phyloP scores from a whole-genome alignment of 1,140 invertebrate genomes.

The Trinorchestia longiramus region DNA sequence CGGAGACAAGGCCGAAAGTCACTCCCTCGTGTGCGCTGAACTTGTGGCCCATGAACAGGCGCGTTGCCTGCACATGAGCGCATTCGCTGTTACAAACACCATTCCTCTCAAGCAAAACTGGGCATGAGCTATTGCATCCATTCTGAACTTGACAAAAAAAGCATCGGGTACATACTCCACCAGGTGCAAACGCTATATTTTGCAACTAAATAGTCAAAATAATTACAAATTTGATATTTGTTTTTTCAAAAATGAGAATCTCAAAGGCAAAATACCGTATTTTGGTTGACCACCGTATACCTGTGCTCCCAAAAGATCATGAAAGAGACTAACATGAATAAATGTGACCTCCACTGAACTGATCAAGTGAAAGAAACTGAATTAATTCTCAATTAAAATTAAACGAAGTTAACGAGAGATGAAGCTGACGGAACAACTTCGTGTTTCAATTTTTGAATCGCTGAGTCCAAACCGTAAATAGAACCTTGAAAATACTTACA shows the following conservation, averaged over 20 bases:
- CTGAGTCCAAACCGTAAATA: neutral
- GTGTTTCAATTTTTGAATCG: neutral
- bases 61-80: conserved; percentile 59
- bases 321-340: too few relatives aligned
- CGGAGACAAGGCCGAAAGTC: conserved; percentile 78
- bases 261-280: neutral
- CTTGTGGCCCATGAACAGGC: conserved; percentile 77
- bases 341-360: too few relatives aligned
- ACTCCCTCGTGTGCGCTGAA: conserved; percentile 80
- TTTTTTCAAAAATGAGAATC: neutral
- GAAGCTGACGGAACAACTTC: neutral
- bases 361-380: neutral
- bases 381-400: neutral
- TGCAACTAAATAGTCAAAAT: neutral
- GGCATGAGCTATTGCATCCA: too few relatives aligned
- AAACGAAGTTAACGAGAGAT: neutral
- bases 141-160: neutral
- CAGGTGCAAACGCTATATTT: neutral
- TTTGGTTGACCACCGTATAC: neutral
- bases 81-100: neutral
- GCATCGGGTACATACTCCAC: neutral
- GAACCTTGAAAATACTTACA: neutral
- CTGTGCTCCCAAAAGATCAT: neutral
- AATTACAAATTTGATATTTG: neutral
- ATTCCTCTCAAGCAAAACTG: neutral